Percentiles rank a stretch among this genome's conserved stretches.
Conservation (phyloP, 1,140 invertebrate genomes). For the Meteorus sp. region DNA sequence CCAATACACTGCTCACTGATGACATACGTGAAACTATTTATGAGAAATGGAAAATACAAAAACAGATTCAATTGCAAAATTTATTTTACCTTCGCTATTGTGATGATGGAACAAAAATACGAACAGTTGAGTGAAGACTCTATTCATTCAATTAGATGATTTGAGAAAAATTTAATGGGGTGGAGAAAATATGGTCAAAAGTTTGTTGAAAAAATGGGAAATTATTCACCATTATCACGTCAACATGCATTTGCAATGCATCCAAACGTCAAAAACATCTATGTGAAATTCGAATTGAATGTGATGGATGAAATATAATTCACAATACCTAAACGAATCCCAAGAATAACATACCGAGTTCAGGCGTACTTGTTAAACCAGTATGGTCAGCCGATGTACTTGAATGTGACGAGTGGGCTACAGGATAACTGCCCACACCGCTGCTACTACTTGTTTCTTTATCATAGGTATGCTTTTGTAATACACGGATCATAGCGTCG, state of each 20-base stretch:
- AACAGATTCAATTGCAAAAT: conserved; percentile 8
- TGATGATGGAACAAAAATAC: too few relatives aligned
- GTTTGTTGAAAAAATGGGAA: too few relatives aligned
- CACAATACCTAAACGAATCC: conserved; percentile 7
- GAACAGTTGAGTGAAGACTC: too few relatives aligned
- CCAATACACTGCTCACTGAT: conserved; percentile 63
- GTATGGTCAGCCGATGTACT: conserved; percentile 56
- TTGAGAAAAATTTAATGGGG: too few relatives aligned
- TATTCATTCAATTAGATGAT: too few relatives aligned
- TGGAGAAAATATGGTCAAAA: too few relatives aligned
- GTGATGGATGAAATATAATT: neutral
- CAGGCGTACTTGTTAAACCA: conserved; percentile 51
- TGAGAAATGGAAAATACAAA: too few relatives aligned
- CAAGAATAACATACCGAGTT: conserved; percentile 52
- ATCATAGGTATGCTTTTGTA: conserved; percentile 78
- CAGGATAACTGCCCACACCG: conserved; percentile 55
- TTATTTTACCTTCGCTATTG: too few relatives aligned
- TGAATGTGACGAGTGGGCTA: conserved; percentile 56
- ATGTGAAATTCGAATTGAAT: too few relatives aligned
- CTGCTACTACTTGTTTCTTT: conserved; percentile 64
- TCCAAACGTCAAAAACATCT: too few relatives aligned
- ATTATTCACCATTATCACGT: too few relatives aligned
- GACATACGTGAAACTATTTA: conserved; percentile 23
- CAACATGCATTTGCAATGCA: too few relatives aligned
- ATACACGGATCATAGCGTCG: conserved; percentile 87